Conservation (phyloP, 2,888 invertebrate genomes). For the Orchesellides sinensis region DNA sequence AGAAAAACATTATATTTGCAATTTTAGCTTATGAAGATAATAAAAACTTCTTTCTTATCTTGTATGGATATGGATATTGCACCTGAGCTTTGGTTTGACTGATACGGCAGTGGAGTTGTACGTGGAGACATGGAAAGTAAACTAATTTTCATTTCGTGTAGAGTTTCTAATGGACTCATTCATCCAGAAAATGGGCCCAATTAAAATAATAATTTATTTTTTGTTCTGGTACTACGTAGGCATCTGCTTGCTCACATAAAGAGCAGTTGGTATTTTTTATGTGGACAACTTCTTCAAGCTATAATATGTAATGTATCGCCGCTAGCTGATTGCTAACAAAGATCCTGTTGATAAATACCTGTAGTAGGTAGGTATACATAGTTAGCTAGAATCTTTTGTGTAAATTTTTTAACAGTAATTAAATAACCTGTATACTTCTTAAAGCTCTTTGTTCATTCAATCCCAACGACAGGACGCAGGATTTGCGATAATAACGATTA, state of each 20-base stretch:
- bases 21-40: constrained; percentile 1
- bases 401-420: not conserved
- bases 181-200: constrained; percentile 10
- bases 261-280: no score
- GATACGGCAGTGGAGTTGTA: not conserved
- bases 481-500: not conserved
- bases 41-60: not conserved
- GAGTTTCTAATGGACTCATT: constrained; percentile 26
- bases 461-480: no score
- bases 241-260: not conserved
- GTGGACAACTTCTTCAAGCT: no score
- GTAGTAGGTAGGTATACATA: no score
- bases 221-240: not conserved
- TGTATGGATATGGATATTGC: constrained; percentile 11
- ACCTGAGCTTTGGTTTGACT: not conserved
- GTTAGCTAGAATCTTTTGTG: no score
- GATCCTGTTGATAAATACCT: no score
- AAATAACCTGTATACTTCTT: not conserved
- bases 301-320: no score
- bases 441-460: not conserved
- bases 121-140: not conserved
- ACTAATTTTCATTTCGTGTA: constrained; percentile 5
- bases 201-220: constrained; percentile 24
- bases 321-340: no score
- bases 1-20: not conserved